These are phyloP conservation scores for Pogonomyrmex barbatus DNA, from an alignment of 1,140 invertebrate genomes.

Conservation along the genomic window DNA sequence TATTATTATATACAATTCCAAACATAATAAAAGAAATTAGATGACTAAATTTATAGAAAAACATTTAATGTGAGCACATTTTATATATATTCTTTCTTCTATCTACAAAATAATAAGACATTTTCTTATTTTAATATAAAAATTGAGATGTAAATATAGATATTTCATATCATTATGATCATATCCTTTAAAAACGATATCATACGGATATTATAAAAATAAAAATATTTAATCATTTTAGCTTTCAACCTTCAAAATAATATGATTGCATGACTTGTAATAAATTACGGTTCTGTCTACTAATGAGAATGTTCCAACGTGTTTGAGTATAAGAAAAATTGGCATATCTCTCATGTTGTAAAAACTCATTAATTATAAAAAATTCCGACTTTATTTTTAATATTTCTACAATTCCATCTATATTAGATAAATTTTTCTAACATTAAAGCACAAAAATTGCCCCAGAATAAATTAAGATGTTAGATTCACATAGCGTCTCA, in stretches of 20 bases:
- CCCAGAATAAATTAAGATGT: too few species aligned
- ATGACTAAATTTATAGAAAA: not conserved
- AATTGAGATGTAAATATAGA: not conserved
- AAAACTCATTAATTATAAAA: too few species aligned
- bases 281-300: not conserved
- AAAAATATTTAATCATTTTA: not conserved
- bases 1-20: not conserved
- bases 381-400: too few species aligned
- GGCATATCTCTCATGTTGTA: too few species aligned
- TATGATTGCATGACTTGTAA: conserved; percentile 3
- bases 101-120: conserved; percentile 2
- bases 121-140: not conserved
- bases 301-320: conserved; percentile 1
- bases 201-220: not conserved
- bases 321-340: too few species aligned
- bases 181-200: not conserved
- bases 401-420: too few species aligned
- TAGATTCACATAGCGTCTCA: too few species aligned
- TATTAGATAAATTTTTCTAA: too few species aligned
- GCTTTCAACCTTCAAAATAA: not conserved
- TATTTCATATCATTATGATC: not conserved
- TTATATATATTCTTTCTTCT: not conserved
- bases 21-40: conserved; percentile 2
- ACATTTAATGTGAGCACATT: not conserved
- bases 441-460: too few species aligned